Conservation (phyloP, 2,113 vertebrate species). For the Apodemus speciosus region DNA sequence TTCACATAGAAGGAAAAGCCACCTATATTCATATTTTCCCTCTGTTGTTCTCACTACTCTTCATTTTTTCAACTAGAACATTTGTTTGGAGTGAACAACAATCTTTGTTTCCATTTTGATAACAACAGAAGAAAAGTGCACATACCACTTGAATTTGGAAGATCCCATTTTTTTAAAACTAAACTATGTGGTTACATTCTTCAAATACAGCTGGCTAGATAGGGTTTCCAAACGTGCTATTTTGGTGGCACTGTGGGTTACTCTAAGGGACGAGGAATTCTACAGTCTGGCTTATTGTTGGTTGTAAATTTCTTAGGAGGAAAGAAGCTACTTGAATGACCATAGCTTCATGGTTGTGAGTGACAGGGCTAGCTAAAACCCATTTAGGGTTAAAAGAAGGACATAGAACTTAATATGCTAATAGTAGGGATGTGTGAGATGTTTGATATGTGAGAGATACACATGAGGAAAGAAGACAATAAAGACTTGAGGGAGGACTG, state of each 20-base stretch:
- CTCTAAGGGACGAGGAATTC: background rate
- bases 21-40: background rate
- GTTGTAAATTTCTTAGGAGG: background rate
- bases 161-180: background rate
- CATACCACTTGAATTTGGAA: background rate
- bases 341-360: background rate
- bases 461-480: background rate
- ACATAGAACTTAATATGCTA: background rate
- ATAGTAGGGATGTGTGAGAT: too few relatives aligned
- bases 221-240: background rate
- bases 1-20: background rate
- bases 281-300: background rate
- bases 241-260: background rate
- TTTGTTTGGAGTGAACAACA: background rate
- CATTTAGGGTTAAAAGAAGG: background rate
- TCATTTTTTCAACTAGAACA: background rate
- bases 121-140: background rate
- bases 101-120: conserved; percentile 28
- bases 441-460: background rate
- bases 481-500: background rate
- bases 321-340: background rate
- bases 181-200: background rate
- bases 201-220: background rate
- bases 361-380: background rate
- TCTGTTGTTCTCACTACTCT: background rate